A percentile compares a stretch with the other conserved stretches of the same genome.
Evolutionary conservation across 2,113 vertebrate genomes (phyloP).

Genomic region (Uropsilus gracilis): DNA sequence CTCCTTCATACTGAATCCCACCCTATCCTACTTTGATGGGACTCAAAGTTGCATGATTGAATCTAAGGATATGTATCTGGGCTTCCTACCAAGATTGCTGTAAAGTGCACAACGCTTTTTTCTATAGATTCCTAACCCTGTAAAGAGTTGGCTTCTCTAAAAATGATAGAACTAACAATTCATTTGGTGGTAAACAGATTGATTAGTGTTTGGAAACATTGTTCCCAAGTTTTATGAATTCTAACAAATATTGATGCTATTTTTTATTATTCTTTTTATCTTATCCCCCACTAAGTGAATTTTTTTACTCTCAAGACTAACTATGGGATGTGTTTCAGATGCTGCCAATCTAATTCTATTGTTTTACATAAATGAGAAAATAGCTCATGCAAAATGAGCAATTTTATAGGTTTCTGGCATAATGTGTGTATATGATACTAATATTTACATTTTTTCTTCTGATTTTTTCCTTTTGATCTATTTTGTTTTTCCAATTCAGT

Average conservation of each 20-base stretch:
- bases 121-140: too few relatives aligned
- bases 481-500: not conserved
- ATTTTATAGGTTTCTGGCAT: not conserved
- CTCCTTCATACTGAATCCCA: not conserved
- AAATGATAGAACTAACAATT: not conserved
- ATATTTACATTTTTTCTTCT: not conserved
- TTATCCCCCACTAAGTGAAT: not conserved
- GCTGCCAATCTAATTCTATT: not conserved
- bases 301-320: not conserved
- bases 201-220: not conserved
- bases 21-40: not conserved
- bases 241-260: not conserved
- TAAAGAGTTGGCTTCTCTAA: not conserved
- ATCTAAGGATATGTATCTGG: rapidly evolving
- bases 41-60: not conserved
- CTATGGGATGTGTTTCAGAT: not conserved
- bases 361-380: not conserved
- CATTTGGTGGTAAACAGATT: not conserved
- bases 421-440: not conserved
- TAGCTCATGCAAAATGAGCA: not conserved
- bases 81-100: not conserved
- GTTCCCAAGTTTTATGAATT: not conserved
- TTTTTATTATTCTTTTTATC: not conserved
- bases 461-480: not conserved
- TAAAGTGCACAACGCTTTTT: not conserved